Evolutionary conservation across 2,888 invertebrate genomes (phyloP).

Genomic region (Eristalis arbustorum): DNA sequence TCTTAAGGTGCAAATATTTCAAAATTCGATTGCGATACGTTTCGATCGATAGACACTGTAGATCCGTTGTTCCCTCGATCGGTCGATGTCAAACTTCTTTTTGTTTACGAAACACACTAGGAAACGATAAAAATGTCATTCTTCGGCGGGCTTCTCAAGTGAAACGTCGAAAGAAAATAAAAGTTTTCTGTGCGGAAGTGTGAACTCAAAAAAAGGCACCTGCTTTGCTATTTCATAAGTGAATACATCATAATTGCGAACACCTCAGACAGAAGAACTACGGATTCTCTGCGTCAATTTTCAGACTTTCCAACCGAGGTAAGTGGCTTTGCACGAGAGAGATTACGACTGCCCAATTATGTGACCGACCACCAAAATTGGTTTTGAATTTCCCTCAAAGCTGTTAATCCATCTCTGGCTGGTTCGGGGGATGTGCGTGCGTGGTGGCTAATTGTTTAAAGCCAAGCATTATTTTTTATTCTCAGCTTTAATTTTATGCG

Average conservation of each 20-base stretch:
- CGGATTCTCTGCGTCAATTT: slow-evolving; percentile 45
- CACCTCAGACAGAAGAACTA: neutral
- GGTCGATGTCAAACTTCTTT: slow-evolving; percentile 22
- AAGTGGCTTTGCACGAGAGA: slow-evolving; percentile 20
- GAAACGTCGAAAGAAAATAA: slow-evolving; percentile 2
- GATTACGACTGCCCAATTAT: neutral
- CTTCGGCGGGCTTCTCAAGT: slow-evolving; percentile 7
- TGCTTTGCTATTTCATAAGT: slow-evolving; percentile 37
- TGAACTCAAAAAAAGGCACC: slow-evolving; percentile 36
- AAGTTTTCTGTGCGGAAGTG: slow-evolving; percentile 49
- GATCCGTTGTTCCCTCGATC: neutral
- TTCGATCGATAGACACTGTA: neutral
- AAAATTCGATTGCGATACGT: slow-evolving; percentile 62
- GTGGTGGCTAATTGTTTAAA: slow-evolving; percentile 29
- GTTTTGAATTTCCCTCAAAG: neutral
- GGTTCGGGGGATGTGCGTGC: slow-evolving; percentile 30
- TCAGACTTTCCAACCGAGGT: slow-evolving; percentile 42
- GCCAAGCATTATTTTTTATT: slow-evolving; percentile 18
- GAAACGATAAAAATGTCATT: slow-evolving; percentile 41
- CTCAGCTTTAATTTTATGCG: slow-evolving; percentile 15
- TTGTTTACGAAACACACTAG: slow-evolving; percentile 37
- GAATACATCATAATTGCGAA: slow-evolving; percentile 45
- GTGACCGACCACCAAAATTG: neutral
- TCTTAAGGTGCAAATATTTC: slow-evolving; percentile 55
- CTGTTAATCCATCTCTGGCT: neutral